Conservation (phyloP, 2,888 invertebrate genomes). For the Chaetogeoica ovagalla region DNA sequence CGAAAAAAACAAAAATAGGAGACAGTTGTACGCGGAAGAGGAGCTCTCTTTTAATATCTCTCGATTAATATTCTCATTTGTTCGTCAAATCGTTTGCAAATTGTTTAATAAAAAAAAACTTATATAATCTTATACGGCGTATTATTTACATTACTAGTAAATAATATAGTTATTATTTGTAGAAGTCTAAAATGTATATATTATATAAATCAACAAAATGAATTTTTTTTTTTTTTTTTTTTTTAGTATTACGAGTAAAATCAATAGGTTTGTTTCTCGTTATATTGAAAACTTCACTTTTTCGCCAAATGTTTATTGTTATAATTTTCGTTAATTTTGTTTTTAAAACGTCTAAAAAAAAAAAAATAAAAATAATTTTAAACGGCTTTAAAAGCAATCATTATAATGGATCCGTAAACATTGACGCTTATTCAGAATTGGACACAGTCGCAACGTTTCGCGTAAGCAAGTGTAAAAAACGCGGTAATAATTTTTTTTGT, state of each 20-base stretch:
- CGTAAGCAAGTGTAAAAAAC: background rate
- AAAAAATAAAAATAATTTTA: background rate
- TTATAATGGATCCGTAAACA: slow-evolving; percentile 15
- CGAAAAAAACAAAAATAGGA: too few species aligned
- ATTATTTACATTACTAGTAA: background rate
- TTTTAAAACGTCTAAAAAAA: slow-evolving; percentile 25
- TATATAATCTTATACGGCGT: too few species aligned
- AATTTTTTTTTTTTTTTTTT: too few species aligned
- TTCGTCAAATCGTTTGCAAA: too few species aligned
- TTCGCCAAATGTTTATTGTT: background rate
- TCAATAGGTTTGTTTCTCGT: slow-evolving; percentile 26
- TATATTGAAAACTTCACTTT: slow-evolving; percentile 27
- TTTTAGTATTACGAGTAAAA: background rate
- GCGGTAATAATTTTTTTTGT: background rate
- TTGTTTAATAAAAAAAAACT: too few species aligned
- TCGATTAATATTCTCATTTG: too few species aligned
- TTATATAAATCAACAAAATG: background rate
- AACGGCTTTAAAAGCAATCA: slow-evolving; percentile 17
- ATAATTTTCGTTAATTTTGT: slow-evolving; percentile 1
- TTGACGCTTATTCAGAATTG: slow-evolving; percentile 8
- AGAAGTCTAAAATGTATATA: background rate
- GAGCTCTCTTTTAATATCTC: too few species aligned
- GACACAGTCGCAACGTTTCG: background rate
- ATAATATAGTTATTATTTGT: background rate
- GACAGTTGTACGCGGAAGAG: too few species aligned